A percentile compares a stretch with the other conserved stretches of the same genome.
Evolutionary conservation across 2,113 vertebrate species (phyloP).

Genomic region (Oreotrochilus melanogaster): DNA sequence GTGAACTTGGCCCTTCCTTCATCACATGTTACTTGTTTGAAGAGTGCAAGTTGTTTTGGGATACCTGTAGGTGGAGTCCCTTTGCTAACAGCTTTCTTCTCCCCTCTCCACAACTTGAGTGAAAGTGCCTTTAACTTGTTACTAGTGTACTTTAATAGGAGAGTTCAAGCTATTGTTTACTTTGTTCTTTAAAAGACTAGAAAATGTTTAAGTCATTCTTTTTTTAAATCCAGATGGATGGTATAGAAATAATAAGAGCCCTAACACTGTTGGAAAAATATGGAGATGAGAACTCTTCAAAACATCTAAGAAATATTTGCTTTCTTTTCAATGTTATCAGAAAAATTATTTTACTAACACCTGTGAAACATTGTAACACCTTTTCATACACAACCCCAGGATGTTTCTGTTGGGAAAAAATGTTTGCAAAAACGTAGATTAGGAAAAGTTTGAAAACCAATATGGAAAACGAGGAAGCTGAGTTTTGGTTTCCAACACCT

Average conservation of each 20-base stretch:
- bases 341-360: constrained; percentile 3
- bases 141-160: not conserved
- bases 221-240: constrained; percentile 1
- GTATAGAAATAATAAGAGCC: not conserved
- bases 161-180: not conserved
- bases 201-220: not conserved
- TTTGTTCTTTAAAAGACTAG: not conserved
- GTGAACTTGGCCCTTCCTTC: not conserved
- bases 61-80: not conserved
- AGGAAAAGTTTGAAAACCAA: constrained; percentile 20
- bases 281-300: not conserved
- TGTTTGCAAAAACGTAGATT: not conserved
- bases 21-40: not conserved
- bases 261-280: not conserved
- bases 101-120: not conserved
- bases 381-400: not conserved
- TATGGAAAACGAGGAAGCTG: not conserved
- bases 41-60: not conserved
- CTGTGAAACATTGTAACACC: not conserved
- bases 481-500: not conserved
- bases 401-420: not conserved
- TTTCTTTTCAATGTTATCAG: not conserved
- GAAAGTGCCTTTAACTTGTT: not conserved
- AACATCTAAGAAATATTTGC: not conserved
- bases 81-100: not conserved